Base-by-base conservation (phyloP, 2,888 invertebrate genomes). In the Celastrina argiolus region DNA sequence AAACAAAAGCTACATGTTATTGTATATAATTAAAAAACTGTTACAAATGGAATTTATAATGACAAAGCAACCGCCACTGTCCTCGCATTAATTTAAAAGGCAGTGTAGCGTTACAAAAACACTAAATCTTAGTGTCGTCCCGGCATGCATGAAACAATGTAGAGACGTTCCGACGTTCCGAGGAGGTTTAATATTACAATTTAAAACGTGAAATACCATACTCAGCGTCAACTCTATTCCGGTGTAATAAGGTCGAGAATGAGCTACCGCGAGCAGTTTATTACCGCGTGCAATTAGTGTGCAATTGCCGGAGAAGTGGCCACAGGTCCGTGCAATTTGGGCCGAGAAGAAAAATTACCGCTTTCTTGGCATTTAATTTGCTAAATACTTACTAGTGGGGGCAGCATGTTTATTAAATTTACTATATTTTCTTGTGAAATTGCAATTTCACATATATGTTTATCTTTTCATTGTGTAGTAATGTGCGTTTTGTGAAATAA, bases 261-360 rank as follows among this genome's bases (percentile, higher is more conserved):
- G 16, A 58, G 65, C 56, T 28, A 67, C 70, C 69, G 69, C 69
- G 66, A 66, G 65, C 67, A 67, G 66, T 70, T 64, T 69, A 67
- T 71, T 70, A 66, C 69, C 64, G 67, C 67, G 67, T 64, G 69
- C 68, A 72, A 71, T 72, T 71, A 69, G 69, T 66, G 66, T 71
- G 70, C 66, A 59, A 34, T 18, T 61, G 12, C 34, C 5, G 51
- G 45, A 42, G 51, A 69, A 66, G 68, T 36, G 65, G 69, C 65
- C 69, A 70, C 68, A 68, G 69, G 72, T 64, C 69, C 66, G 59
- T 67, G 63, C 34, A 36, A 39, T 56, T 31, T 65, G 18, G 51
- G 65, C 26, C 39, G n/a, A 39, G 36, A 34, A 45, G 31, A 34
- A 36, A 22, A 65, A 56, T 64, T 64, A 45, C 31, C 31, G 16